These are phyloP conservation scores for Aporophyla lueneburgensis DNA, from an alignment of 2,888 invertebrate genomes.

Conservation along the genomic window DNA sequence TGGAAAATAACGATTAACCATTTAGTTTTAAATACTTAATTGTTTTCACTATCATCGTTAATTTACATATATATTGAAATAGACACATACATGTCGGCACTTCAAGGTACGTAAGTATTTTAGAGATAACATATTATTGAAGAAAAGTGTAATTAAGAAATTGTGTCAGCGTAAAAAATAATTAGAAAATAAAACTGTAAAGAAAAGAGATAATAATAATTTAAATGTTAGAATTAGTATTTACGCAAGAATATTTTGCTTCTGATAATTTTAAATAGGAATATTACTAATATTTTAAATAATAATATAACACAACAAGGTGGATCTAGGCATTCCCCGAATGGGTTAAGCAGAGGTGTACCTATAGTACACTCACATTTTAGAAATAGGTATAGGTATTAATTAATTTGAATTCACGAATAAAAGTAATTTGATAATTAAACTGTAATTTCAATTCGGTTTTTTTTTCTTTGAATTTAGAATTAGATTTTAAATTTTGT, in stretches of 20 bases:
- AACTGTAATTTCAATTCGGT: too few species aligned
- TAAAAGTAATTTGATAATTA: not conserved
- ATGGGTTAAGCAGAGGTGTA: too few species aligned
- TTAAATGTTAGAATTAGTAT: not conserved
- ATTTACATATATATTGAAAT: not conserved
- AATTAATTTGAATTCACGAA: not conserved
- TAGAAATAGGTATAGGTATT: not conserved
- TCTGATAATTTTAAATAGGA: not conserved
- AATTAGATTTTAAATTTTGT: too few species aligned
- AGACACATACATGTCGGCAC: not conserved
- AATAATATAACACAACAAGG: too few species aligned
- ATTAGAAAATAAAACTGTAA: not conserved
- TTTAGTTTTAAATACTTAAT: conserved; percentile 1
- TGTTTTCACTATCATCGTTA: conserved; percentile 4
- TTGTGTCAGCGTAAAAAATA: not conserved
- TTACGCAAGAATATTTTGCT: not conserved
- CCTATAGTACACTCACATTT: not conserved
- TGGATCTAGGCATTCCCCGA: too few species aligned
- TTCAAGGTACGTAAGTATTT: not conserved
- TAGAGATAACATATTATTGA: not conserved
- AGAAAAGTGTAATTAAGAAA: not conserved
- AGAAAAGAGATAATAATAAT: too few species aligned
- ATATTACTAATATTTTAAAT: too few species aligned
- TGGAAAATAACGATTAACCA: not conserved
- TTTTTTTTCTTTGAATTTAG: too few species aligned